Percentiles rank a stretch among this genome's conserved stretches.
phyloP scores from a whole-genome alignment of 2,888 invertebrate genomes.

The Liopterus haemorrhoidalis region DNA sequence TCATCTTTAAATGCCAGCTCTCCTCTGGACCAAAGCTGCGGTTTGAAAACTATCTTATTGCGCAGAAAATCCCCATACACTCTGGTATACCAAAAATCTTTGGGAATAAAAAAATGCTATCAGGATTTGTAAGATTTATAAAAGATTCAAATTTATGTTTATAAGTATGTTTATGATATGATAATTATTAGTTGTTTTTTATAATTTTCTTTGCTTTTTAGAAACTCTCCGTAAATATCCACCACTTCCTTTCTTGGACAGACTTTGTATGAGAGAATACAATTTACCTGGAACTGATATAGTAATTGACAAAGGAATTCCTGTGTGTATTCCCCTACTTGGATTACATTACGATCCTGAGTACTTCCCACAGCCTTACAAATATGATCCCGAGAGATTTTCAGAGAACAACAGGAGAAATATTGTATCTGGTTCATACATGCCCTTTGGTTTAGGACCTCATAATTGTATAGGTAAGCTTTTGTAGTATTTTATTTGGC shows the following conservation, averaged over 20 bases:
- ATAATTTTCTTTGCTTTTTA: too few relatives aligned
- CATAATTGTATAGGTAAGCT: conserved; percentile 41
- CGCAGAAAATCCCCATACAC: too few relatives aligned
- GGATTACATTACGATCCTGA: conserved; percentile 41
- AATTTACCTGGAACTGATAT: conserved; percentile 41
- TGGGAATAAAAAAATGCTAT: too few relatives aligned
- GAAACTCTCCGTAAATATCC: conserved; percentile 46
- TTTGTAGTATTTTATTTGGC: too few relatives aligned
- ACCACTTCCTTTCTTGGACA: conserved; percentile 39
- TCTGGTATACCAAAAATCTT: too few relatives aligned
- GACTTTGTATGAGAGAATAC: conserved; percentile 39
- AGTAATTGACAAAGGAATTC: conserved; percentile 42
- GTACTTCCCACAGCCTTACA: conserved; percentile 44
- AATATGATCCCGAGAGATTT: conserved; percentile 47
- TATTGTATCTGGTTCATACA: conserved; percentile 34
- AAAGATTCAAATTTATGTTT: too few relatives aligned
- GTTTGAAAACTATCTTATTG: too few relatives aligned
- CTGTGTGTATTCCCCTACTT: conserved; percentile 42
- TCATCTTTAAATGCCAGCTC: too few relatives aligned
- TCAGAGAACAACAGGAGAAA: conserved; percentile 38
- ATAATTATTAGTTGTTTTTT: too few relatives aligned
- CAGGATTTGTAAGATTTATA: too few relatives aligned
- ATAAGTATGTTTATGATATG: too few relatives aligned
- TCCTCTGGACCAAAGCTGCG: too few relatives aligned
- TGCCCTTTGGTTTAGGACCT: conserved; percentile 43